Percentiles rank a stretch among this genome's conserved stretches.
phyloP scores from a whole-genome alignment of 2,797 vertebrate genomes.

The Microchirus variegatus region DNA sequence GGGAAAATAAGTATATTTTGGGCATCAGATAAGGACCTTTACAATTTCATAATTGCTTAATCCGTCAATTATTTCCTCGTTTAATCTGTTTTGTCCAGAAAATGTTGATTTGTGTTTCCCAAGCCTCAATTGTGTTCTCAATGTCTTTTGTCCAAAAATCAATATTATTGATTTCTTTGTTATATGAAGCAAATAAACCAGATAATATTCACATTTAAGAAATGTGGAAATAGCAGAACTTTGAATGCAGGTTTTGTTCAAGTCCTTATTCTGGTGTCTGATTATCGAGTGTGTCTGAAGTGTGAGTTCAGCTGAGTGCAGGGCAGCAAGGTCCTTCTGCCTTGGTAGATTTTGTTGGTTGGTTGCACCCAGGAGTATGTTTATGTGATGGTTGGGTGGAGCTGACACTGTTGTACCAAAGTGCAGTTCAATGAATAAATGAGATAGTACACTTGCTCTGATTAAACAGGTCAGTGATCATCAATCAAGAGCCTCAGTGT shows the following conservation, averaged over 20 bases:
- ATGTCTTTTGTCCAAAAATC: no score
- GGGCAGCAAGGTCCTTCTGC: slow-evolving; percentile 17
- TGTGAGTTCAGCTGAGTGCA: slow-evolving; percentile 26
- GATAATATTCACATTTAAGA: no score
- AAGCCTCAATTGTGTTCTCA: no score
- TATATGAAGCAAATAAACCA: no score
- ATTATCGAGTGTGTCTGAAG: slow-evolving; percentile 3
- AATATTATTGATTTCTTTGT: no score
- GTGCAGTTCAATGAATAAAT: slow-evolving; percentile 41
- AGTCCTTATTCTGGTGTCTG: neutral
- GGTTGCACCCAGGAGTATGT: slow-evolving; percentile 43
- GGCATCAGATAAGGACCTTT: no score
- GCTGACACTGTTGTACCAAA: slow-evolving; percentile 31
- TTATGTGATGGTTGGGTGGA: slow-evolving; percentile 43
- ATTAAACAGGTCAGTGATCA: slow-evolving; percentile 57
- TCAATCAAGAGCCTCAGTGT: slow-evolving; percentile 2
- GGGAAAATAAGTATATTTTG: no score
- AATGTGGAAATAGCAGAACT: no score
- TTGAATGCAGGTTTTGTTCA: neutral
- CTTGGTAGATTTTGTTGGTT: slow-evolving; percentile 31
- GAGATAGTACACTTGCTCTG: slow-evolving; percentile 34
- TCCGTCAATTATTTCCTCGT: no score
- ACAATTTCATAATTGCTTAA: no score
- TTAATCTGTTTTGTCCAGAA: no score
- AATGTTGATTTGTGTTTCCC: no score